A percentile compares a stretch with the other conserved stretches of the same genome.
These are phyloP conservation scores for Suillia variegata DNA, from an alignment of 2,888 invertebrate species.

Conservation along the genomic window DNA sequence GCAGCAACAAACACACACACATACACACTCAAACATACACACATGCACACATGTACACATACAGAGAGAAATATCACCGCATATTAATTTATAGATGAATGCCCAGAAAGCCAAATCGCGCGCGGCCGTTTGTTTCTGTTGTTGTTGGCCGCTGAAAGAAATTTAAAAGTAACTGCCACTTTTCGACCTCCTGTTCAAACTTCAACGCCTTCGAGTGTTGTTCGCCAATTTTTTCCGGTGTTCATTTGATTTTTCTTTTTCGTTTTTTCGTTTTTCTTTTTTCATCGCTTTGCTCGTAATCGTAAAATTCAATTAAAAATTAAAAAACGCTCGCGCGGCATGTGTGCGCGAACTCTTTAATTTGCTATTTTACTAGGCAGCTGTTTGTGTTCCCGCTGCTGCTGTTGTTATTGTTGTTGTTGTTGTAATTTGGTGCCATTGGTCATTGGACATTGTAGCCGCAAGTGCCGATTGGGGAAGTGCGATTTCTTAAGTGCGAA, in stretches of 20 bases:
- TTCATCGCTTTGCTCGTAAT: background rate
- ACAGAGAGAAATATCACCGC: background rate
- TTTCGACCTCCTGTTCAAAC: background rate
- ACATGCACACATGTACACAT: too few relatives aligned
- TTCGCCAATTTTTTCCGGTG: background rate
- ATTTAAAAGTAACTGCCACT: background rate
- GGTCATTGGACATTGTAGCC: background rate
- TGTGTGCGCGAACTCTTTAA: too few relatives aligned
- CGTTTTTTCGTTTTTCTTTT: background rate
- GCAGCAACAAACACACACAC: too few relatives aligned
- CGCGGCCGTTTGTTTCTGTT: too few relatives aligned
- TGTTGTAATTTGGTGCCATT: too few relatives aligned
- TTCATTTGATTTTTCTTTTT: background rate
- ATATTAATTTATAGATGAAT: slow-evolving; percentile 8
- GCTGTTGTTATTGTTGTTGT: slow-evolving; percentile 20
- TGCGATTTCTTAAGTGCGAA: too few relatives aligned
- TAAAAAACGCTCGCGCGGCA: too few relatives aligned
- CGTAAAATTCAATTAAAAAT: background rate
- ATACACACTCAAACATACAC: too few relatives aligned
- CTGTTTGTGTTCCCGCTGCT: too few relatives aligned
- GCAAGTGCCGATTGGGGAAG: background rate
- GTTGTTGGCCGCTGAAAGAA: slow-evolving; percentile 7
- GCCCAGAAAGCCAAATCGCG: too few relatives aligned
- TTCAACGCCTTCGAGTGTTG: background rate
- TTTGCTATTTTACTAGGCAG: too few relatives aligned